Evolutionary conservation across 2,797 vertebrate genomes (phyloP).

Genomic region (Gorsachius magnificus): DNA sequence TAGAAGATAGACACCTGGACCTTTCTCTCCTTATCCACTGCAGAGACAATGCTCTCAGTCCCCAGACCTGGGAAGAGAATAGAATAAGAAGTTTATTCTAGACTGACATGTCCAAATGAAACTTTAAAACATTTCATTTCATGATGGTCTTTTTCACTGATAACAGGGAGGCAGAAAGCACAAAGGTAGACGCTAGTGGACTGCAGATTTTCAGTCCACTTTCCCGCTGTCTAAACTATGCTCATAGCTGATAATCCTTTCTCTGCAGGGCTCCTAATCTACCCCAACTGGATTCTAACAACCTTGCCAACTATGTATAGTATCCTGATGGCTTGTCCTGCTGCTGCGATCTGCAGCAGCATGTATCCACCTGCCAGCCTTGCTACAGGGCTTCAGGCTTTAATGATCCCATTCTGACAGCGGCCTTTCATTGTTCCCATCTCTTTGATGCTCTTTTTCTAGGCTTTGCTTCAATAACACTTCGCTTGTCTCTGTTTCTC

Average conservation of each 20-base stretch:
- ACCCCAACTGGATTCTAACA: constrained; percentile 42
- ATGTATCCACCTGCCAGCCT: constrained; percentile 36
- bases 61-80: neutral
- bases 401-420: constrained; percentile 14
- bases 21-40: neutral
- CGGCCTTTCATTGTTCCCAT: neutral
- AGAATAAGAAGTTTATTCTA: neutral
- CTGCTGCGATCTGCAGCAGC: constrained; percentile 29
- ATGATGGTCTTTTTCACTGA: neutral
- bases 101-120: neutral
- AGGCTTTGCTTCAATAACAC: constrained; percentile 38
- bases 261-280: constrained; percentile 40
- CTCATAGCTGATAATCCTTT: constrained; percentile 37
- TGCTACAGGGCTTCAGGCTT: constrained; percentile 39
- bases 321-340: constrained; percentile 37
- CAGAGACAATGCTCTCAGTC: neutral
- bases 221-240: neutral
- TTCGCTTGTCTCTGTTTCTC: constrained; percentile 23
- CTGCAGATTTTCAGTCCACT: neutral
- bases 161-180: neutral
- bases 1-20: neutral
- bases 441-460: constrained; percentile 48
- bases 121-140: neutral
- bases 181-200: neutral
- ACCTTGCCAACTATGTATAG: constrained; percentile 22